Evolutionary conservation across 2,797 vertebrate species (phyloP).

Genomic region (Morus bassanus): DNA sequence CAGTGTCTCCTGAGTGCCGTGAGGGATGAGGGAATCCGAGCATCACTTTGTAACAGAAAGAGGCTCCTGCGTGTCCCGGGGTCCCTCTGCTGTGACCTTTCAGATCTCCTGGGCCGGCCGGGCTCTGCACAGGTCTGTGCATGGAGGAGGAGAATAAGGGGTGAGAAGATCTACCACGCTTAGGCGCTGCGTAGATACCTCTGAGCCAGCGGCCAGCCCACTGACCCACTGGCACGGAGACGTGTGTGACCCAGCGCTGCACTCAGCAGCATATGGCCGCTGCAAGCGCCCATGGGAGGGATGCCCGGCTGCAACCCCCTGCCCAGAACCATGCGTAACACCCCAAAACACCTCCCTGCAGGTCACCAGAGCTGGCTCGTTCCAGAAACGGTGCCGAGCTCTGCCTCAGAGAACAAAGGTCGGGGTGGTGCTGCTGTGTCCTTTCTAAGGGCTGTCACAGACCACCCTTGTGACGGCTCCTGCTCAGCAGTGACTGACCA

Average conservation of each 20-base stretch:
- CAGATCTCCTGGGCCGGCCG: accelerated
- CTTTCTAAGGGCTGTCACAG: neutral
- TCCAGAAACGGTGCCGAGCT: neutral
- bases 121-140: neutral
- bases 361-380: neutral
- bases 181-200: accelerated
- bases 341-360: neutral
- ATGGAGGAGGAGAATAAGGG: neutral
- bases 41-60: neutral
- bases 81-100: neutral
- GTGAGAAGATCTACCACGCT: neutral
- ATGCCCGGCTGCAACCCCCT: neutral
- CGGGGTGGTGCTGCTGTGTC: neutral
- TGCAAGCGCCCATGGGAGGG: accelerated
- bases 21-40: neutral
- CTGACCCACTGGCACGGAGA: accelerated
- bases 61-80: neutral
- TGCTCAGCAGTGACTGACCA: neutral
- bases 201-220: neutral
- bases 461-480: neutral
- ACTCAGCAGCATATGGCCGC: neutral
- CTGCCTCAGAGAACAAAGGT: neutral
- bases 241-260: neutral
- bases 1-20: accelerated
- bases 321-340: accelerated